A percentile compares a stretch with the other conserved stretches of the same genome.
These are phyloP conservation scores for Nipponacmea schrenckii DNA, from an alignment of 2,888 invertebrate genomes.

Conservation along the genomic window DNA sequence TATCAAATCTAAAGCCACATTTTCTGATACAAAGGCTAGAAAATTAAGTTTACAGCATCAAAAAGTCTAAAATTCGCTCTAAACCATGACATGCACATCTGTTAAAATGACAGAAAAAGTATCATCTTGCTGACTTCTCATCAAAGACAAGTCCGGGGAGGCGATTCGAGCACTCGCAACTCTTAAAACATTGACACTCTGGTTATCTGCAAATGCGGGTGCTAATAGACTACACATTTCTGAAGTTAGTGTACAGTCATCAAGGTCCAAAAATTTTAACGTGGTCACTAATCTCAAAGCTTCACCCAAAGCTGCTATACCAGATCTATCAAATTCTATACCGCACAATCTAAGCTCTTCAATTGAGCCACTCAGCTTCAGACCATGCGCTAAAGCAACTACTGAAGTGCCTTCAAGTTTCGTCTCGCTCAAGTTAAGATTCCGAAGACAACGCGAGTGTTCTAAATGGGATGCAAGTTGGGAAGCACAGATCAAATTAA, in stretches of 20 bases:
- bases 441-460: conserved; percentile 33
- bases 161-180: neutral
- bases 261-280: conserved; percentile 50
- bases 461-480: conserved; percentile 47
- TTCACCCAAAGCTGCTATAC: conserved; percentile 46
- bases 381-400: conserved; percentile 50
- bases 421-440: conserved; percentile 44
- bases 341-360: conserved; percentile 90
- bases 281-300: conserved; percentile 45
- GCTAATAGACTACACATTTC: conserved; percentile 49
- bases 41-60: no score
- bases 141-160: no score
- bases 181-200: neutral
- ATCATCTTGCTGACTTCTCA: no score
- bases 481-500: conserved; percentile 55
- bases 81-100: no score
- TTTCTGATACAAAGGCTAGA: no score
- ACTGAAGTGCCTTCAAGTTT: conserved; percentile 48
- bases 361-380: conserved; percentile 51
- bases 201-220: conserved; percentile 19
- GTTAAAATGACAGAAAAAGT: no score
- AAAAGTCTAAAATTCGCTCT: no score
- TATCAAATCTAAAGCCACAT: no score
- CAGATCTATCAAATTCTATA: conserved; percentile 81
- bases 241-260: conserved; percentile 45